Evolutionary conservation across 2,797 vertebrate species (phyloP), one percentile per base, ranked within the genome.

Genomic region (Aplochiton taeniatus): DNA sequence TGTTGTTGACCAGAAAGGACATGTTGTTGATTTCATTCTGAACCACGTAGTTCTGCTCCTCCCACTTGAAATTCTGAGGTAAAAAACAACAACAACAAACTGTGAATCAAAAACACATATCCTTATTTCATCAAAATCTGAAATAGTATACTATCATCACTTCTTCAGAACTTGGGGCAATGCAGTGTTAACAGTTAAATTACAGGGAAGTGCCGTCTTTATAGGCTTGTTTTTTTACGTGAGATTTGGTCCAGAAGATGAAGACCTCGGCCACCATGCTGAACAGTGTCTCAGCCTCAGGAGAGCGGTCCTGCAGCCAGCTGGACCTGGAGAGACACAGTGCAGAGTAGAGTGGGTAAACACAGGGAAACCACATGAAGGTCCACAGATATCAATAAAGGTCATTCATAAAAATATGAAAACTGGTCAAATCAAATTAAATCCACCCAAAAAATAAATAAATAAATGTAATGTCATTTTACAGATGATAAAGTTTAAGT

Each of bases 21-120:
- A 95, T 93, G 66, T 96, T 98, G 90, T 96, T 96, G 85, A 98
- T 98, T 87, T 97, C 93, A 85, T 98, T 98, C 88, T 97, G 96
- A 52, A 98, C 94, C 19, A 98, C 95, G 8, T 95, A 98, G 79
- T 96, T 98, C 86, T 98, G 97, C 64, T 98, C 97, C 83, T 98
- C 97, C 81, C 97, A 95, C 88, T 98, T 98, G 90, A 98, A 98
- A 89, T 96, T 97, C 97, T 98, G 81, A 83, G 76, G 75, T 11
- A 16, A 19, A 18, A 70, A 71, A 62, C 3, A n/a, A n/a, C n/a
- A n/a, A 74, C 4, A 69, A 12, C 0, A 45, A 53, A 5, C 4
- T 44, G 14, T 9, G 52, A 31, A 18, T 41, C 42, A 70, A 20
- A 4, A 55, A 56, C 44, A 44, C 61, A 17, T 14, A 52, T 47